Conservation (phyloP, 1,140 invertebrate genomes). For the Parasteatoda tepidariorum region DNA sequence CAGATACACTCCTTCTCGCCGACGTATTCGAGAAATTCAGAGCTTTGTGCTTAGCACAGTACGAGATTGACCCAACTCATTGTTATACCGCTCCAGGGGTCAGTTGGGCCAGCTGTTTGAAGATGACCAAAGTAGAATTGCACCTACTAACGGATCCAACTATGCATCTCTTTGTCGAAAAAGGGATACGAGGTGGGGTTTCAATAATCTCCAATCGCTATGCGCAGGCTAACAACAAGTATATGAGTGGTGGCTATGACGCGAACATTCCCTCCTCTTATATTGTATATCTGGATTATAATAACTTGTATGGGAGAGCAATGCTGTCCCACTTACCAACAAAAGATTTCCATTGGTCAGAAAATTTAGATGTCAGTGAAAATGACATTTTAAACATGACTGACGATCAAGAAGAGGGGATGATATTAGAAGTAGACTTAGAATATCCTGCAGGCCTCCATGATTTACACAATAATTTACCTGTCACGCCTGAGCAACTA, state of each 20-base stretch:
- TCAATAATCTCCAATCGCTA: neutral
- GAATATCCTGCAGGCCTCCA: slow-evolving; percentile 64
- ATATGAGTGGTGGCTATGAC: neutral
- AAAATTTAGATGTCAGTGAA: neutral
- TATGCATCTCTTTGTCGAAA: neutral
- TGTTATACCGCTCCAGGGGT: no score
- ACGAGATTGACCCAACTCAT: neutral
- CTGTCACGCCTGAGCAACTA: slow-evolving; percentile 66
- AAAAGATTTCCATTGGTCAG: neutral
- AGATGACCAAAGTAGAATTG: neutral
- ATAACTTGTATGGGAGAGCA: neutral
- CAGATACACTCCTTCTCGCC: no score
- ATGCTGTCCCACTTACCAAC: neutral
- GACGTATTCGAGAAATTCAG: no score
- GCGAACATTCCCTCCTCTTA: neutral
- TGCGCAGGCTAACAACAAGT: neutral
- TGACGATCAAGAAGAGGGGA: slow-evolving; percentile 33
- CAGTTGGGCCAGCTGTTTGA: neutral
- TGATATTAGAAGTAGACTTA: slow-evolving; percentile 63
- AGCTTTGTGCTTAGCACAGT: no score
- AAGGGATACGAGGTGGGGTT: neutral
- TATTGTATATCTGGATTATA: slow-evolving; percentile 2
- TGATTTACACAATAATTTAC: slow-evolving; percentile 66
- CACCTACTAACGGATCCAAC: neutral
- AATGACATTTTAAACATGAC: neutral